Evolutionary conservation across 1,140 invertebrate species (phyloP), one percentile per base, ranked within the genome.

Genomic region (Potamilus streckersoni): DNA sequence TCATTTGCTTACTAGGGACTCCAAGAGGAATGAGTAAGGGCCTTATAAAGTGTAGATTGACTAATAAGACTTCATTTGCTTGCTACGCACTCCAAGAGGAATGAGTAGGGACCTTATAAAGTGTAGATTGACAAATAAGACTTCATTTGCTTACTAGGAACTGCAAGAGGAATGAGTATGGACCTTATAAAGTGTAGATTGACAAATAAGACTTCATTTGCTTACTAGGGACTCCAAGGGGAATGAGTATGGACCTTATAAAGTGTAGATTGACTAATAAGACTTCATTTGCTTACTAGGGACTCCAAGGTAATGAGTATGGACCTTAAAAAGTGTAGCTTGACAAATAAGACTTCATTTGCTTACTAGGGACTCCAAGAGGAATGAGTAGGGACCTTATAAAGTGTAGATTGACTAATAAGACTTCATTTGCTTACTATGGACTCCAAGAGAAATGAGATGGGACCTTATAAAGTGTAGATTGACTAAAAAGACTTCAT

Each of bases 131-230:
- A 27, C 27, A 2, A 2, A 27, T 27, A 27, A 27, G 27, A 2
- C 27, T 27, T 27, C 27, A 27, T 27, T 27, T 27, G 27, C 27
- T 27, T 27, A 27, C 27, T 79, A 93, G 92, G 92, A 56, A 94
- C 95, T 13, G 97, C 97, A 0, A 94, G 93, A 86, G 95, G 94
- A 64, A 92, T 98, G 17, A 94, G 97, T 85, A 98, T 96, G 87
- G 92, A 93, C 86, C 93, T 95, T 71, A 96, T 98, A 1, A 93
- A 95, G 73, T 93, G 93, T 77, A 95, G 95, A 16, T 94, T 99
- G 27, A 27, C 27, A 2, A 27, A 2, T 27, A 27, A 27, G 27
- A 2, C 27, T 27, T 27, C 27, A 27, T 27, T 27, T 27, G 1
- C 27, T 27, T 27, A 27, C 27, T 79, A 93, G 92, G 92, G 56